Base-by-base conservation (phyloP, 2,797 vertebrate genomes). In the Oreonectes daqikongensis region DNA sequence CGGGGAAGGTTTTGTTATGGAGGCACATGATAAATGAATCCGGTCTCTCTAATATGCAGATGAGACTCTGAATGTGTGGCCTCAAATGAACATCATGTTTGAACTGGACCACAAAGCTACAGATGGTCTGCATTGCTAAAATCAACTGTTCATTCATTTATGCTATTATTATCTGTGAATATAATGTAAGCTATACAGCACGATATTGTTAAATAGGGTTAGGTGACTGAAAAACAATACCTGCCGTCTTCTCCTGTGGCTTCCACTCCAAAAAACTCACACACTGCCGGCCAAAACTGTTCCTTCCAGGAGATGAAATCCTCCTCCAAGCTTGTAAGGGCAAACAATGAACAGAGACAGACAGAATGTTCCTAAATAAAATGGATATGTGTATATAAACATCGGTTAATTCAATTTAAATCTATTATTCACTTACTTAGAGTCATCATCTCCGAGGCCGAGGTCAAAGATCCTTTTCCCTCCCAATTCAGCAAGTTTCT, bases 241-340 rank as follows among this genome's bases (percentile, higher is more conserved):
- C 95, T 95, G 81, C 92, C 92, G 68, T 95, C 94, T 3, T 95
- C 94, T 77, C 93, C 94, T 0, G 94, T 95, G 32, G 94, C 92
- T 67, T 95, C 94, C 68, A 95, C 93, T 0, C 94, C 94, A 0
- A 95, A 94, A 75, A 94, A 90, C 76, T 95, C 94, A 0, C 95
- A 95, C 52, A 95, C 92, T 0, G 94, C 94, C 0, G 95, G 94
- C 95, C 94, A 95, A 85, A 95, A 95, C 87, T 94, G 94, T 81
- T 95, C 94, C n/a, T 93, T 89, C 94, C 95, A 95, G 0, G 93
- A 94, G 86, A 95, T 92, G 79, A 95, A 95, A 40, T 95, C 94
- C 82, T 95, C 94, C 74, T 95, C 95, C 87, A 95, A 71, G 85
- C 95, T 95, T 30, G 50, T 63, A 14, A 77, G 30, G 10, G 35